Percentiles rank a stretch among this genome's conserved stretches.
Conservation (phyloP, 2,797 vertebrate species). For the Kryptolebias ocellatus region DNA sequence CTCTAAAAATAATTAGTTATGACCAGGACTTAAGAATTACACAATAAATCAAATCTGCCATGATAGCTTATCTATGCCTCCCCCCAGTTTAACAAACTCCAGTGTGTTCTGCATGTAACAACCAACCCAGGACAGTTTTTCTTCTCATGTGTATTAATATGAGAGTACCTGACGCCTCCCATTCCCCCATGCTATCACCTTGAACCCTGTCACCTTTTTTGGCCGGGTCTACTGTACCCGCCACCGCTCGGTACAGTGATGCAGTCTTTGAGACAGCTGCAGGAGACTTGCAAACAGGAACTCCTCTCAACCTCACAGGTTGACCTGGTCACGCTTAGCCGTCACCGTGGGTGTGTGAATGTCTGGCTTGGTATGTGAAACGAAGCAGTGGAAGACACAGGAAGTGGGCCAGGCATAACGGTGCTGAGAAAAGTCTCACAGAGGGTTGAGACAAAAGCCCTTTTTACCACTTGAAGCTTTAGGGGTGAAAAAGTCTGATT, state of each 20-base stretch:
- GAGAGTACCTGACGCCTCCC: constrained; percentile 14
- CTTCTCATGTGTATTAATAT: constrained; percentile 29
- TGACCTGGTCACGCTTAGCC: constrained; percentile 70
- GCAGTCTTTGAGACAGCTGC: constrained; percentile 61
- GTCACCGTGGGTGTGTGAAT: constrained; percentile 73
- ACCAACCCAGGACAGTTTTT: too few relatives aligned
- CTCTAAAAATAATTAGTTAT: too few relatives aligned
- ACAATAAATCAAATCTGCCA: too few relatives aligned
- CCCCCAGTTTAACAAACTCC: too few relatives aligned
- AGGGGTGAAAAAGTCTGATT: background rate
- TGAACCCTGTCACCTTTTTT: constrained; percentile 29
- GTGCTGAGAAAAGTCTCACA: constrained; percentile 46
- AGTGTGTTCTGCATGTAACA: too few relatives aligned
- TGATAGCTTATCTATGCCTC: too few relatives aligned
- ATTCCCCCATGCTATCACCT: constrained; percentile 31
- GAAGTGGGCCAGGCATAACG: constrained; percentile 54
- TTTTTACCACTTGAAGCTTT: constrained; percentile 13
- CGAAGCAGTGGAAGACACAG: constrained; percentile 63
- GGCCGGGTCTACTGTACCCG: constrained; percentile 40
- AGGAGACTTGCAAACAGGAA: constrained; percentile 64
- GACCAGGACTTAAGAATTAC: too few relatives aligned
- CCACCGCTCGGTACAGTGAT: constrained; percentile 11
- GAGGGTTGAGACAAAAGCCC: constrained; percentile 40
- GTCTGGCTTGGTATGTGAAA: constrained; percentile 69
- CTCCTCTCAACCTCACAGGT: constrained; percentile 57